Conservation (phyloP, 2,113 vertebrate genomes). For the Rhea americana region DNA sequence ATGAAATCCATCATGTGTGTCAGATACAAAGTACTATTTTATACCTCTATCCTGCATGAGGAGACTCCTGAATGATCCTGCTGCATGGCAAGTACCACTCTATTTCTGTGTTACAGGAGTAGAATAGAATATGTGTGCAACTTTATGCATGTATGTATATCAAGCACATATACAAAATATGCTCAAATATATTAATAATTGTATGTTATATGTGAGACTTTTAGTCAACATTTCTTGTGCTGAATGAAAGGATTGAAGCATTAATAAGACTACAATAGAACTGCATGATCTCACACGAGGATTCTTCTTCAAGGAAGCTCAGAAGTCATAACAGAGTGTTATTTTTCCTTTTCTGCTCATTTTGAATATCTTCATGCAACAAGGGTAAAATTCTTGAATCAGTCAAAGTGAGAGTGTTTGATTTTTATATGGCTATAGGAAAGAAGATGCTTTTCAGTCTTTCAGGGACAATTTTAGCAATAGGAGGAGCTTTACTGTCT, state of each 20-base stretch:
- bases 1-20: background rate
- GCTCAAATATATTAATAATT: background rate
- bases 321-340: background rate
- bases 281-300: fast-evolving
- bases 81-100: background rate
- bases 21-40: background rate
- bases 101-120: background rate
- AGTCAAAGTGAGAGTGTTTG: background rate
- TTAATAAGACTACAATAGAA: background rate
- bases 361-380: background rate
- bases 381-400: background rate
- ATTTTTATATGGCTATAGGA: background rate
- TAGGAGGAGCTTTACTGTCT: background rate
- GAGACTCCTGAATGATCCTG: background rate
- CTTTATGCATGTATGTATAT: background rate
- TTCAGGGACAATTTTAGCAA: background rate
- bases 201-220: background rate
- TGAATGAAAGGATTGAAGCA: background rate
- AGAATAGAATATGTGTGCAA: background rate
- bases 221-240: background rate
- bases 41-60: background rate
- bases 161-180: background rate
- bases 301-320: background rate
- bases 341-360: background rate
- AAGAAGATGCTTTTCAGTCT: background rate